Evolutionary conservation across 2,888 invertebrate genomes (phyloP).

Genomic region (Malthinus seriepunctatus): DNA sequence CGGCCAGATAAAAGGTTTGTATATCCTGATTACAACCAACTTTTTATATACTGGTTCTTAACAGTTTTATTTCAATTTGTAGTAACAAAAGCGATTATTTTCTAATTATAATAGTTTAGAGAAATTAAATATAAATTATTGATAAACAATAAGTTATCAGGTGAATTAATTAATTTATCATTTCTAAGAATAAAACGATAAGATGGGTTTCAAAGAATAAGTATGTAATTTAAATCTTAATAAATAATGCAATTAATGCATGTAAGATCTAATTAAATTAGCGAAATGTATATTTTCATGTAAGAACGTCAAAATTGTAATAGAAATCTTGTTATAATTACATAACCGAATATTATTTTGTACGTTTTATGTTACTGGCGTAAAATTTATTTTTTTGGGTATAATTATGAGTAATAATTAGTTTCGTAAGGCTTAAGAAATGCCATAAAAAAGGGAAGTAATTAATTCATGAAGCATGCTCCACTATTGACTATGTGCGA

Average conservation of each 20-base stretch:
- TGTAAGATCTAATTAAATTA: not conserved
- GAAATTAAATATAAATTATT: no score
- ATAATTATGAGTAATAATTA: not conserved
- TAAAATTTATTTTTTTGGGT: not conserved
- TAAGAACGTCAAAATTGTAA: not conserved
- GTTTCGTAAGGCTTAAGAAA: constrained; percentile 17
- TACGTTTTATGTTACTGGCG: not conserved
- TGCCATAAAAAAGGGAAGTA: constrained; percentile 22
- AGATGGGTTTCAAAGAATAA: not conserved
- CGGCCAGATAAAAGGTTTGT: constrained; percentile 23
- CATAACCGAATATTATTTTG: not conserved
- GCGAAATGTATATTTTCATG: constrained; percentile 1
- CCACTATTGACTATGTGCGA: not conserved
- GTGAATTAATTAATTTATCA: constrained; percentile 5
- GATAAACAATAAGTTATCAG: constrained; percentile 5
- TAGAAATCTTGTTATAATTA: not conserved
- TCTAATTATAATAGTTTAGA: not conserved
- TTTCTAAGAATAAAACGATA: constrained; percentile 6
- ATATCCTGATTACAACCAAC: no score
- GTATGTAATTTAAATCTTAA: not conserved
- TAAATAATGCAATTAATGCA: not conserved
- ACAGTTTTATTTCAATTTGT: no score
- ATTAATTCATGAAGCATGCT: constrained; percentile 20
- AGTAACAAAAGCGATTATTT: no score
- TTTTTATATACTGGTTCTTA: no score